Conservation (phyloP, 2,888 invertebrate species). For the Melanophora roralis region DNA sequence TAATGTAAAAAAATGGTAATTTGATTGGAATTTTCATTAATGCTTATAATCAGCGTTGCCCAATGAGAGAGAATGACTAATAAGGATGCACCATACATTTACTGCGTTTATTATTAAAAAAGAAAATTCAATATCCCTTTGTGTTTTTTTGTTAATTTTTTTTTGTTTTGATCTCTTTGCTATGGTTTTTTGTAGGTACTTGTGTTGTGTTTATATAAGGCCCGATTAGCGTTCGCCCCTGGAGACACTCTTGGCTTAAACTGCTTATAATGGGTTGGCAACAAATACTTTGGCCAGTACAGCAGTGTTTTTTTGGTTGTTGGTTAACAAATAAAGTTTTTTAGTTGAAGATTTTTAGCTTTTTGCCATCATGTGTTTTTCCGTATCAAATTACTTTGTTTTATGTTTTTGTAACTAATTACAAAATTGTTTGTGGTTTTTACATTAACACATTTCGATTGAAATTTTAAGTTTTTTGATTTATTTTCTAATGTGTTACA, state of each 20-base stretch:
- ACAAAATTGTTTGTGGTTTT: conserved; percentile 62
- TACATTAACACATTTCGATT: conserved; percentile 61
- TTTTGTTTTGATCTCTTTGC: too few species aligned
- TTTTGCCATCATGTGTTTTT: conserved; percentile 52
- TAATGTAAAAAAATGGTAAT: conserved; percentile 57
- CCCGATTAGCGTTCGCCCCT: too few species aligned
- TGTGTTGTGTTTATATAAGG: too few species aligned
- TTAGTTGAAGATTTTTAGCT: conserved; percentile 53
- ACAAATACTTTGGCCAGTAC: background rate
- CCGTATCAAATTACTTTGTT: background rate
- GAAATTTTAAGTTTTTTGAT: conserved; percentile 41
- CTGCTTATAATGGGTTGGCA: too few species aligned
- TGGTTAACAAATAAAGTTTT: conserved; percentile 21
- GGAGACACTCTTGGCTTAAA: too few species aligned
- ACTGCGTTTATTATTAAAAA: too few species aligned
- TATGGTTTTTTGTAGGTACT: too few species aligned
- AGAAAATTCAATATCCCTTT: too few species aligned
- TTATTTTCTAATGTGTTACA: too few species aligned
- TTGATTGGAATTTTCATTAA: conserved; percentile 63
- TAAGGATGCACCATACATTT: too few species aligned
- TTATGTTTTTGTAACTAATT: conserved; percentile 59
- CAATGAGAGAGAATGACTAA: too few species aligned
- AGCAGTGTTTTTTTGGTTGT: conserved; percentile 23
- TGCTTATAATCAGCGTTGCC: conserved; percentile 57
- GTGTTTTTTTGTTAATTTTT: too few species aligned